Conservation (phyloP, 1,140 invertebrate genomes). For the Ips nitidus region DNA sequence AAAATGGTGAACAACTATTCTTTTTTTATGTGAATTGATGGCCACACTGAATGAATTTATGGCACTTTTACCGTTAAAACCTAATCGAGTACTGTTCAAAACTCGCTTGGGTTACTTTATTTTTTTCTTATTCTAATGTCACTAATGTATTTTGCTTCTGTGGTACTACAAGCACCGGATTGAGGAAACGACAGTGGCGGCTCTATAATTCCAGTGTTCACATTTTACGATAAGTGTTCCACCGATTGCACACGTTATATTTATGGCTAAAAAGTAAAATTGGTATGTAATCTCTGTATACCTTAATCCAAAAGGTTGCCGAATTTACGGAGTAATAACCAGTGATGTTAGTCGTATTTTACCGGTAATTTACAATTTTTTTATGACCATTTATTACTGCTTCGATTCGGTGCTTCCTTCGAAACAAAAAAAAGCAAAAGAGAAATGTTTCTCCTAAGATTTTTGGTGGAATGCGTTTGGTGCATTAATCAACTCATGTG, state of each 20-base stretch:
- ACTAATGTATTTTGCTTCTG: slow-evolving; percentile 9
- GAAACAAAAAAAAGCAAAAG: too few relatives aligned
- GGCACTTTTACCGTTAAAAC: too few relatives aligned
- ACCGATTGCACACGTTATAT: slow-evolving; percentile 24
- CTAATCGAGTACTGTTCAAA: neutral
- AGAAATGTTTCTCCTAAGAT: too few relatives aligned
- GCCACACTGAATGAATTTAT: neutral
- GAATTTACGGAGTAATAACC: too few relatives aligned
- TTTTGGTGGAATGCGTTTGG: too few relatives aligned
- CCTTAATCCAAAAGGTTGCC: too few relatives aligned
- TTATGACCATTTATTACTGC: too few relatives aligned
- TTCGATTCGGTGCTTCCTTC: too few relatives aligned
- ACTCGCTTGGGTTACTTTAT: too few relatives aligned
- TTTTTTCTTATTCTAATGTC: neutral
- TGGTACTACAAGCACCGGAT: neutral
- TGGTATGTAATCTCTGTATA: neutral
- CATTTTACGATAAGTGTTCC: slow-evolving; percentile 2
- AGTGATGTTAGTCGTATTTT: too few relatives aligned
- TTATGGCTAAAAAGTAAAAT: neutral
- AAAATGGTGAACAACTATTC: slow-evolving; percentile 12
- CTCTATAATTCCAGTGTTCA: slow-evolving; percentile 5
- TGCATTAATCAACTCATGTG: too few relatives aligned
- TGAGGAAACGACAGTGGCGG: neutral
- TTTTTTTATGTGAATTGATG: neutral
- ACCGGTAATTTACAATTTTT: too few relatives aligned